Base-by-base conservation (phyloP, 1,140 invertebrate genomes). In the Drosophila arawakana region DNA sequence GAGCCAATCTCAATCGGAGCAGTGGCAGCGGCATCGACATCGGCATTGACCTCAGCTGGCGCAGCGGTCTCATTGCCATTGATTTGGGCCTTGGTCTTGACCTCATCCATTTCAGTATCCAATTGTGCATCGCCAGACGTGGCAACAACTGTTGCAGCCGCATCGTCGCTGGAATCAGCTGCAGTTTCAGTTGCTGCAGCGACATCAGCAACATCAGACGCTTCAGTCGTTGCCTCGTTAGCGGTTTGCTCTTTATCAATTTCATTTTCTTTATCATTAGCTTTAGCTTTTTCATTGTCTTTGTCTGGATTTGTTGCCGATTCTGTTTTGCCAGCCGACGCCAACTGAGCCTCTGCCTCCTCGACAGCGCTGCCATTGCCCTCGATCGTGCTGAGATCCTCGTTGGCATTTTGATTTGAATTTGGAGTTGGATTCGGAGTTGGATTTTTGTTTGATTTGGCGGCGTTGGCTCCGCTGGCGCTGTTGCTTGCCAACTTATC, bases 301-400 rank as follows among this genome's bases (percentile, higher is more conserved):
- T 15, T 68, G 15, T 81, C 72, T 74, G 72, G 57, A 54, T 50
- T 74, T 25, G 72, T 49, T 83, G 83, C 84, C 83, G 73, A 88
- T 88, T 88, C 76, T 41, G 67, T 68, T 63, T 57, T 76, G 62
- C 50, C 60, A 41, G 59, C 66, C 70, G 72, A 41, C 52, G 54
- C 70, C 67, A 73, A 69, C 67, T 52, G 55, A 47, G 72, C 61
- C 58, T 52, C 75, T 60, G 76, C 70, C 66, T 78, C 70, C 66
- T 78, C 80, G 61, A 89, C 73, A 65, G 71, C 80, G 77, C 84
- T 83, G 73, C 83, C 83, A 70, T 80, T 73, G 84, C 80, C 84
- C 83, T 52, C 71, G 60, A 44, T 34, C 71, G 78, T 61, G 69
- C 49, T 65, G 58, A 49, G 37, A 76, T 75, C 71, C 47, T 44